Base-by-base conservation (phyloP, 2,888 invertebrate genomes). In the Uropetala carovei region DNA sequence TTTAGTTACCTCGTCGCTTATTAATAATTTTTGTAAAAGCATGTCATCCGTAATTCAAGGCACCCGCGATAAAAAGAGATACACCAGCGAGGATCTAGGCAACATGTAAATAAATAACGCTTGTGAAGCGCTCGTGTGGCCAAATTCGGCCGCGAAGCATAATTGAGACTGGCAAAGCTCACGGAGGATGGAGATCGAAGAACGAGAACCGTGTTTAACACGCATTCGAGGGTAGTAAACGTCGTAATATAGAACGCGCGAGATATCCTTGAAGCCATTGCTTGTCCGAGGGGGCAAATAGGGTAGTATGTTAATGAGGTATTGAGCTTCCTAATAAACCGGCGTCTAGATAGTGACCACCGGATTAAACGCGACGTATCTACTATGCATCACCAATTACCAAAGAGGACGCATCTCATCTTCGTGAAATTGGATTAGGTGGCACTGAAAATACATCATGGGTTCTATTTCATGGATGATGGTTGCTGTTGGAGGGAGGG, bases 241-340 rank as follows among this genome's bases (percentile, higher is more conserved):
- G 83, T 83, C 83, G 9, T 83, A 43, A 83, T 7, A 22, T 7
- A 22, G 68, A 27, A n/a, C n/a, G 4, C 11, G 14, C 2, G n/a
- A n/a, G 30, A 43, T 43, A 43, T 64, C 64, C 60, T 89, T 89
- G 64, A 18, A 43, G 89, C 10, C 30, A 64, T 60, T 10, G 27
- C 30, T 5, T 16, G 60, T 59, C 7, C 18, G n/a, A 64, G 43
- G 89, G 27, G 59, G 30, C 16, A 43, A n/a, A 68, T 89, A 64
- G n/a, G n/a, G 64, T 89, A 64, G 89, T 43, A 89, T 89, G 89
- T 14, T 89, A 89, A 89, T 60, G 16, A 60, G 64, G 30, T 60
- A 89, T 89, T 89, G 89, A 89, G 89, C 43, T 68, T 30, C 43
- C 68, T 64, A 89, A 89, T 43, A 64, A 68, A 60, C 89, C 30